phyloP scores from a whole-genome alignment of 2,797 vertebrate genomes.

The Bovichtus variegatus region DNA sequence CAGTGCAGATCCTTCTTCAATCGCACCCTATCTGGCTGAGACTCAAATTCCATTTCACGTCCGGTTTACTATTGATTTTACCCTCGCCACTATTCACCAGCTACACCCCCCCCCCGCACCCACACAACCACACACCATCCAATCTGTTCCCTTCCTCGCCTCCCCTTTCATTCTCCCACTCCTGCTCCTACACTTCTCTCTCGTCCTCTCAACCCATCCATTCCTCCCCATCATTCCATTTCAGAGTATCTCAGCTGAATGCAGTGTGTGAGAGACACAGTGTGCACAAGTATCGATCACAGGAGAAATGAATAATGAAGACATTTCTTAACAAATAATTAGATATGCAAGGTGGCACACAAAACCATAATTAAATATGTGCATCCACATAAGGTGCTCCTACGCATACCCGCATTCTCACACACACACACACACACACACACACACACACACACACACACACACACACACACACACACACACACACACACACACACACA shows the following conservation, averaged over 20 bases:
- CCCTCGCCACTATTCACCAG: constrained; percentile 73
- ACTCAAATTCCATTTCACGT: constrained; percentile 85
- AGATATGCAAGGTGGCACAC: constrained; percentile 61
- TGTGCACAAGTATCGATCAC: constrained; percentile 43
- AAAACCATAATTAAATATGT: constrained; percentile 70
- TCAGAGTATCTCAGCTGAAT: constrained; percentile 44
- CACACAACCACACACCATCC: constrained; percentile 45
- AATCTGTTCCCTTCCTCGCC: constrained; percentile 63
- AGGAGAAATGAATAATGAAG: constrained; percentile 68
- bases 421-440: background rate
- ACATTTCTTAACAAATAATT: constrained; percentile 63
- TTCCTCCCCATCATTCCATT: constrained; percentile 58
- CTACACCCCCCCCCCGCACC: constrained; percentile 40
- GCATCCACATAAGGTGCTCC: constrained; percentile 59
- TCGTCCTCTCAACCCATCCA: constrained; percentile 50
- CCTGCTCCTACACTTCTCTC: constrained; percentile 44
- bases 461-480: background rate
- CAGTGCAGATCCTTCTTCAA: constrained; percentile 72
- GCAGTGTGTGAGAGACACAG: background rate
- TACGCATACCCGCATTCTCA: constrained; percentile 28
- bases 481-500: background rate
- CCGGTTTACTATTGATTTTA: constrained; percentile 86
- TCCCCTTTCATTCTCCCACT: constrained; percentile 58
- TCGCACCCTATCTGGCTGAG: constrained; percentile 76
- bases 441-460: background rate